These are phyloP conservation scores for Microcebus tavaratra DNA, from an alignment of 2,113 vertebrate genomes.

Conservation along the genomic window DNA sequence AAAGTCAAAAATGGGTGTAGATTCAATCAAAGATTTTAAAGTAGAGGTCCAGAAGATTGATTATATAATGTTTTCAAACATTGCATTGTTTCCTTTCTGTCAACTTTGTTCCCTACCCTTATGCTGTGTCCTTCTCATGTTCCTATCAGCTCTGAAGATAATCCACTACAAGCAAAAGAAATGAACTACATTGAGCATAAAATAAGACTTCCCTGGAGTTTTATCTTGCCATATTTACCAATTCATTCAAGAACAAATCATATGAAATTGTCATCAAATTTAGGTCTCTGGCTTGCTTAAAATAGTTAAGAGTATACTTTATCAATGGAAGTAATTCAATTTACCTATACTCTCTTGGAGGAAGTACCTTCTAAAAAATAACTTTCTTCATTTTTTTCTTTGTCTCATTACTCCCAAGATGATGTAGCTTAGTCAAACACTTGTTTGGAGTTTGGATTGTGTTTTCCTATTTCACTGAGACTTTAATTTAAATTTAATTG, in stretches of 20 bases:
- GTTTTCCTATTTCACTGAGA: background rate
- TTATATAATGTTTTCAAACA: background rate
- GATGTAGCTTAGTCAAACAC: background rate
- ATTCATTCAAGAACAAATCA: background rate
- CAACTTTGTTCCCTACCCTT: fast-evolving
- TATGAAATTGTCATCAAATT: background rate
- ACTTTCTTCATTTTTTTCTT: background rate
- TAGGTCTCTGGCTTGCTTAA: background rate
- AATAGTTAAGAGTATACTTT: background rate
- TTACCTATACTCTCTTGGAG: background rate
- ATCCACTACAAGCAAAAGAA: background rate
- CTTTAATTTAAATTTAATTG: background rate
- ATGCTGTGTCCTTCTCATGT: background rate
- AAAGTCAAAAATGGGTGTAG: background rate
- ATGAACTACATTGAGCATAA: background rate
- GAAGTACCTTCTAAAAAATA: background rate
- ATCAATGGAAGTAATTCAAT: background rate
- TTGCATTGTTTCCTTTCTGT: fast-evolving
- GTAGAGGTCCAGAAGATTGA: background rate
- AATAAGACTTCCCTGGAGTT: background rate
- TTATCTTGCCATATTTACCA: background rate
- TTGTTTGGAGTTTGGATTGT: background rate
- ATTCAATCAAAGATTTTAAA: background rate
- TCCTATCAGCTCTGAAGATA: background rate
- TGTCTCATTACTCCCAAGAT: background rate